Evolutionary conservation across 2,888 invertebrate genomes (phyloP).

Genomic region (Atrina japonica): DNA sequence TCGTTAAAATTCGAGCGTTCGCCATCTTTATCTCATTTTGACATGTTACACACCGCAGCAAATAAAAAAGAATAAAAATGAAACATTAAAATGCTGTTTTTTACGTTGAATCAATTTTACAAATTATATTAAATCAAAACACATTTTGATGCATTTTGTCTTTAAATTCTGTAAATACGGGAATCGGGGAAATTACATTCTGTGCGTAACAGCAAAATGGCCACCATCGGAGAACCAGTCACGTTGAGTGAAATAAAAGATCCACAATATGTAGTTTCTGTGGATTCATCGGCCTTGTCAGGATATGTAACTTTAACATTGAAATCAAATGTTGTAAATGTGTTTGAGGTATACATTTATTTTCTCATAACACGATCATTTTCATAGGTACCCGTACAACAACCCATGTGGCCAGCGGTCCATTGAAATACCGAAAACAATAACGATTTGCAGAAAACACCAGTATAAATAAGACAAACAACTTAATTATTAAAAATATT

Average conservation of each 20-base stretch:
- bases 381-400: no score
- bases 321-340: slow-evolving; percentile 30
- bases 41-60: slow-evolving; percentile 17
- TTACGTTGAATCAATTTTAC: no score
- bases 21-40: slow-evolving; percentile 25
- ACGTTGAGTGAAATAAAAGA: slow-evolving; percentile 32
- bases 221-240: slow-evolving; percentile 36
- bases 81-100: background rate
- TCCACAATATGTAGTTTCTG: slow-evolving; percentile 11
- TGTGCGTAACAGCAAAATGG: slow-evolving; percentile 34
- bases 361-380: no score
- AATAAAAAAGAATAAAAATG: background rate
- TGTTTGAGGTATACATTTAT: slow-evolving; percentile 29
- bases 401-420: no score
- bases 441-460: no score
- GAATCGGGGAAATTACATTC: background rate
- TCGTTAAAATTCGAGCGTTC: slow-evolving; percentile 11
- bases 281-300: background rate
- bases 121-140: no score
- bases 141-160: no score
- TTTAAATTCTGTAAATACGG: no score
- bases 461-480: no score
- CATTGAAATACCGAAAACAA: no score
- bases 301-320: slow-evolving; percentile 27
- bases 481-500: no score